A percentile compares a stretch with the other conserved stretches of the same genome.
Conservation (phyloP, 1,140 invertebrate genomes). For the Lasioglossum baleicum region DNA sequence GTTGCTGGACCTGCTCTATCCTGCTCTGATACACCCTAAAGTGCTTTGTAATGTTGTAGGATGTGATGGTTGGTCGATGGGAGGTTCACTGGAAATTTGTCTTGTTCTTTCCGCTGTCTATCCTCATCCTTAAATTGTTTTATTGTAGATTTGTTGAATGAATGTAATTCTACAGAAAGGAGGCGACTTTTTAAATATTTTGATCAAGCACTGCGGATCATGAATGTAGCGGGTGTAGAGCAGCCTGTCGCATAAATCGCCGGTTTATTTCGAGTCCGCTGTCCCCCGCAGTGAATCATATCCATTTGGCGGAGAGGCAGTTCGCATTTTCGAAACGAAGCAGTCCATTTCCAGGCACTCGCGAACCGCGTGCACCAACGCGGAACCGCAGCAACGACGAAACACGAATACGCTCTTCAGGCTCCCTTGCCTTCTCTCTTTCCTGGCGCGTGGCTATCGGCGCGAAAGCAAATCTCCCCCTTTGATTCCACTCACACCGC, state of each 20-base stretch:
- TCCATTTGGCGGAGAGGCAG: constrained; percentile 23
- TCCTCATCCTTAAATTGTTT: too few species aligned
- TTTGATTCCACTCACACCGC: neutral
- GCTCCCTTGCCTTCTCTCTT: neutral
- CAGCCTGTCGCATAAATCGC: constrained; percentile 13
- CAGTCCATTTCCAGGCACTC: constrained; percentile 4
- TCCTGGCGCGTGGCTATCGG: neutral
- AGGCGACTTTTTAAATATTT: too few species aligned
- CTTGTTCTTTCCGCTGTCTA: neutral
- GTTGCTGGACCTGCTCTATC: too few species aligned
- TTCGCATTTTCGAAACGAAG: constrained; percentile 30
- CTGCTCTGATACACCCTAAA: too few species aligned
- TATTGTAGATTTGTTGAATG: too few species aligned
- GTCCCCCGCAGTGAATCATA: constrained; percentile 17
- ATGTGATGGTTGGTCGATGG: too few species aligned
- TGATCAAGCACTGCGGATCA: neutral
- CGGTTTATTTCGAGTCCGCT: constrained; percentile 1
- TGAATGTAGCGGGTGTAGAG: neutral
- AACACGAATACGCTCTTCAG: constrained; percentile 22
- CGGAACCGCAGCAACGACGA: constrained; percentile 22
- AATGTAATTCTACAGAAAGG: too few species aligned
- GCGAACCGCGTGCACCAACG: neutral
- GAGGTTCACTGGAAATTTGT: too few species aligned
- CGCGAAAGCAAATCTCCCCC: neutral
- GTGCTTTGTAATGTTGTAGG: too few species aligned